phyloP scores from a whole-genome alignment of 2,888 invertebrate genomes.

The Prenolepis imparis region DNA sequence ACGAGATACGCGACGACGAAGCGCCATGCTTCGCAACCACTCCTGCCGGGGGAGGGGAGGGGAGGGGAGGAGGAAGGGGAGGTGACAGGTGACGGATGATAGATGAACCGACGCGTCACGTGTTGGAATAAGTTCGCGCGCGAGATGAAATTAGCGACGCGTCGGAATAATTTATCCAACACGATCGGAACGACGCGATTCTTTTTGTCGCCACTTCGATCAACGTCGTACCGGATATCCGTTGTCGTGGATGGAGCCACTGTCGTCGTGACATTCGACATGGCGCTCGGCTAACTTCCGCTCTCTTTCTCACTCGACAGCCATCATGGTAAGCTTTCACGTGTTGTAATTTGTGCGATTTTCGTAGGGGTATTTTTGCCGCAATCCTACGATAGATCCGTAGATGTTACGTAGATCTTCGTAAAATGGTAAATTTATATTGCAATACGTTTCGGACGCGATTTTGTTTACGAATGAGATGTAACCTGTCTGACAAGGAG shows the following conservation, averaged over 20 bases:
- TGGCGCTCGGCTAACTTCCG: constrained; percentile 71
- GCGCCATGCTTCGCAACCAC: constrained; percentile 79
- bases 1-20: constrained; percentile 61
- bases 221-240: constrained; percentile 15
- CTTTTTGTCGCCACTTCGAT: background rate
- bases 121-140: background rate
- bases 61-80: background rate
- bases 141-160: background rate
- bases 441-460: background rate
- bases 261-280: background rate
- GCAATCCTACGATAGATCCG: background rate
- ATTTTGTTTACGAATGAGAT: background rate
- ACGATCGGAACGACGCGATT: background rate
- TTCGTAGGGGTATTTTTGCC: background rate
- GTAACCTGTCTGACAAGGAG: background rate
- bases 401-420: background rate
- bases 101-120: background rate
- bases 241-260: background rate
- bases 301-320: constrained; percentile 81
- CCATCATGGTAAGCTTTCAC: constrained; percentile 85
- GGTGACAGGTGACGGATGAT: background rate
- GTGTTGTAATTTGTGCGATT: background rate
- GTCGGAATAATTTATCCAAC: background rate
- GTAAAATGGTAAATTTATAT: background rate
- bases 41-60: background rate